Evolutionary conservation across 1,140 invertebrate genomes (phyloP), one percentile per base, ranked within the genome.

Genomic region (Drosophila kanapiae): DNA sequence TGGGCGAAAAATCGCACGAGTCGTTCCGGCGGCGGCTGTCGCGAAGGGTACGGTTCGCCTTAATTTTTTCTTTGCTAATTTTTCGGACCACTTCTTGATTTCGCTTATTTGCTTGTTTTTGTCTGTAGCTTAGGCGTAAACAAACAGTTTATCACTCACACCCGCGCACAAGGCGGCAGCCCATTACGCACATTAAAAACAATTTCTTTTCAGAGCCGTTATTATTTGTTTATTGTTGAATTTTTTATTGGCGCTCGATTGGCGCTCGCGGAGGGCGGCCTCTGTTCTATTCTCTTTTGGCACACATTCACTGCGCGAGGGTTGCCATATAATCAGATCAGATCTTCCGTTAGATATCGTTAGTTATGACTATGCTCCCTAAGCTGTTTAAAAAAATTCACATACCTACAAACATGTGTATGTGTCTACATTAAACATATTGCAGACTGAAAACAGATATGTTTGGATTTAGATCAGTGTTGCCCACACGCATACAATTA

Each of bases 1-100:
- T 31, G 77, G 45, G 69, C 77, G 69, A 71, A 80, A 75, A 59
- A 87, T 87, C 84, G 48, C 70, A 53, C 64, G 40, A 76, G 45
- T 59, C 51, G 23, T 23, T 3, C 1, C 23, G 23, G 23, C 3
- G 23, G 23, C 23, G 23, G 42, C 9, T 18, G 16, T 57, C 40
- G 23, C 51, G 33, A 81, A 82, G 75, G 69, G 65, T 37, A 64
- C 49, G 69, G 61, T 37, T 68, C 49, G n/a, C 35, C 38, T 77
- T 85, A 65, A 49, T 70, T 84, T 14, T 49, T 78, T 23, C 38
- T 61, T 40, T 35, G 49, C 76, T 84, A 67, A 64, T 75, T 80
- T 8, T 61, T 80, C 23, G 72, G 60, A 14, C 18, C 51, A 67
- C 74, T 65, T 51, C 49, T 65, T 23, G 35, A 56, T 68, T 51